Evolutionary conservation across 2,113 vertebrate species (phyloP).

Genomic region (Triplophysa tibetana): DNA sequence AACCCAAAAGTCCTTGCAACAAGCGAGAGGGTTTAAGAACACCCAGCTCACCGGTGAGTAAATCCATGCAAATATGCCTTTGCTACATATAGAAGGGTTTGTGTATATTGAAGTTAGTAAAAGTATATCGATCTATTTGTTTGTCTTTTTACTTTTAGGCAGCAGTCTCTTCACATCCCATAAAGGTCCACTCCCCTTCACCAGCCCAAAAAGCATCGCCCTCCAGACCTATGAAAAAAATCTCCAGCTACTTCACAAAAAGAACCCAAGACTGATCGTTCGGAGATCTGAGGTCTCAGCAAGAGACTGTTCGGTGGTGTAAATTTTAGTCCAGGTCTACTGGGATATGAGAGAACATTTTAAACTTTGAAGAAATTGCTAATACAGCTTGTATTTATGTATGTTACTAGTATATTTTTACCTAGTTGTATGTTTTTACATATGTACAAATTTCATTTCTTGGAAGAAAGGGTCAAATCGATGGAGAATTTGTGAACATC

Average conservation of each 20-base stretch:
- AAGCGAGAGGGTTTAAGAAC: slow-evolving; percentile 74
- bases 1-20: slow-evolving; percentile 63
- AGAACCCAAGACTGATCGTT: slow-evolving; percentile 69
- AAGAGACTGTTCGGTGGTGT: neutral
- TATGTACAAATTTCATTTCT: neutral
- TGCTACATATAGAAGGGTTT: no score
- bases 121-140: neutral
- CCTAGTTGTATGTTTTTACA: neutral
- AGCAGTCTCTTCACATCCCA: neutral
- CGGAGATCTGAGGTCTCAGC: neutral
- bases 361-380: neutral
- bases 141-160: slow-evolving; percentile 6
- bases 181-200: neutral
- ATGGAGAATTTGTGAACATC: neutral
- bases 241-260: slow-evolving; percentile 87
- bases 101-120: no score
- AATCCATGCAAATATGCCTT: neutral
- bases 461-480: neutral
- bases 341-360: neutral
- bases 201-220: slow-evolving; percentile 17
- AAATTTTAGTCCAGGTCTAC: neutral
- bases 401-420: slow-evolving; percentile 2
- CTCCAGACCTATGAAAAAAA: slow-evolving; percentile 84
- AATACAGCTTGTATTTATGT: slow-evolving; percentile 21
- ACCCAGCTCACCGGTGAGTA: slow-evolving; percentile 67